Base-by-base conservation (phyloP, 2,113 vertebrate genomes). In the Ifrita kowaldi region DNA sequence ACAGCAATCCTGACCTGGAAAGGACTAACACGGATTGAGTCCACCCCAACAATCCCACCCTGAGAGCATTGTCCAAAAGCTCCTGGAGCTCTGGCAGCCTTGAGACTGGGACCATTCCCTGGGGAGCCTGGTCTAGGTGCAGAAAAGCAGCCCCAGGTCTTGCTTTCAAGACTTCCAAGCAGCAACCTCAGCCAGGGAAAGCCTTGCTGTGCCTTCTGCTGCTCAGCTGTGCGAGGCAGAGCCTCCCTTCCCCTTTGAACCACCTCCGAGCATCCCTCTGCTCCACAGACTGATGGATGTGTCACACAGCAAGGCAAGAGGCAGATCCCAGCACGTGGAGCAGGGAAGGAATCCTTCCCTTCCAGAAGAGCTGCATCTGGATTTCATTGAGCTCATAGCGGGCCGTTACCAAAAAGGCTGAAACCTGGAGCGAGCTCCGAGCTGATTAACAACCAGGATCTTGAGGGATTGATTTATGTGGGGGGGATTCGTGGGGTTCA, bases 1-100 rank as follows among this genome's bases (percentile, higher is more conserved):
- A 37, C 0, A 0, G n/a, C 71, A 42, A n/a, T 28, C 28, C 47
- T 47, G 69, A 55, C 22, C 10, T 63, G 47, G 16, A n/a, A 49
- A 16, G 41, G 28, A 62, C 23, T 56, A 28, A 24, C 33, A 39
- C 46, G 33, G 33, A 46, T 27, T 0, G 0, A 63, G 23, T 7
- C 28, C 28, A 62, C 3, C 16, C 46, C 64, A 57, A 3, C 12
- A 41, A 35, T 55, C 49, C 13, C n/a, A 74, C 41, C 39, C 13
- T 24, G 46, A 32, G 39, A n/a, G 52, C 13, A 0, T 10, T 13
- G 16, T 30, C 56, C 65, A 18, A 56, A 32, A 2, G 3, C 57
- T 20, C 65, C 56, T 11, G 3, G 24, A 56, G 26, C 39, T 49
- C 41, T 71, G 65, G n/a, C 41, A 71, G 57, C 41, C 53, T 86